Evolutionary conservation across 2,888 invertebrate species (phyloP), one percentile per base, ranked within the genome.

Genomic region (Mythimna vitellina): DNA sequence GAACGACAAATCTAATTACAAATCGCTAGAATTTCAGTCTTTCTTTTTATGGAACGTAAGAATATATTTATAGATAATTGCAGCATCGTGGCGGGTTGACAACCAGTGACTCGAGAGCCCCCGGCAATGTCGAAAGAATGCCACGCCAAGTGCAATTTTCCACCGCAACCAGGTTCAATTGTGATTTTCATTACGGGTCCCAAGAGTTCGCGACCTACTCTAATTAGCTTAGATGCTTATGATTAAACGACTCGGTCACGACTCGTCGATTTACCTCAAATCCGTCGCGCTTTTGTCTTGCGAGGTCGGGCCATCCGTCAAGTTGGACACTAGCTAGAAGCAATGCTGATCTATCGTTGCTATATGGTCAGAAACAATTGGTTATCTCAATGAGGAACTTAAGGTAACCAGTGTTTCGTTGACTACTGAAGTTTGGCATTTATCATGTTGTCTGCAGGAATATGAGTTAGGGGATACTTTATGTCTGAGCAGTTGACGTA

Each of bases 211-310:
- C 93, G 93, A 94, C 94, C 95, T 93, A 94, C 92, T 95, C 94
- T 96, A 96, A 96, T 96, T 96, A 95, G 92, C 93, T 92, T 91
- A 91, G 94, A 95, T 95, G 92, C 93, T 96, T 95, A 95, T 95
- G 93, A 96, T 95, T 94, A 95, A 95, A 95, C 92, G 92, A 92
- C 90, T 88, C 87, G 89, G 93, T 95, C 96, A 96, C 95, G 96
- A 95, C 89, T 93, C 87, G 87, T 90, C 95, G 93, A 95, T 96
- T 96, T 96, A 94, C 92, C 91, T 93, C 92, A 90, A 94, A 93
- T 91, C 90, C 90, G 90, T 91, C 90, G 92, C 89, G 93, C 91
- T 94, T 93, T 94, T 92, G 93, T 93, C 92, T 92, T 89, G 92
- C 90, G 91, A 90, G 91, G 87, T 89, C 89, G 90, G 61, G 88